A percentile compares a stretch with the other conserved stretches of the same genome.
phyloP scores from a whole-genome alignment of 2,888 invertebrate species.

The Caenorhabditis sp. region DNA sequence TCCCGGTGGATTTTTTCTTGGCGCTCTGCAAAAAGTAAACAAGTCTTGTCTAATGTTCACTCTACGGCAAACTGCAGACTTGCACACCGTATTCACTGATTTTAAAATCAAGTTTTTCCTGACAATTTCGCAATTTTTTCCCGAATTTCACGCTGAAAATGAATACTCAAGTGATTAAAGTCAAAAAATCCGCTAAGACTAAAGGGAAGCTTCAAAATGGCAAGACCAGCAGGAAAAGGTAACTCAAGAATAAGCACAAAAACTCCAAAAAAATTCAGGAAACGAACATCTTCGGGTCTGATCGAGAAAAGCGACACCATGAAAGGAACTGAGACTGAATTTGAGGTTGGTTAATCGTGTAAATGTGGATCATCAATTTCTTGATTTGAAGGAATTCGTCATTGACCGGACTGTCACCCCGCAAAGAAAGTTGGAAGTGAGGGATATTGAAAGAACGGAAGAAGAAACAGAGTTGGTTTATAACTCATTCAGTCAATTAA shows the following conservation, averaged over 20 bases:
- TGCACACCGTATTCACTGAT: conserved; percentile 28
- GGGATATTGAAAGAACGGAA: conserved; percentile 25
- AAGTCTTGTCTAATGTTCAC: conserved; percentile 23
- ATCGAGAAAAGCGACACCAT: conserved; percentile 40
- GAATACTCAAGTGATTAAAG: conserved; percentile 39
- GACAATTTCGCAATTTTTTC: conserved; percentile 7
- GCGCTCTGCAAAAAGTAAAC: conserved; percentile 30
- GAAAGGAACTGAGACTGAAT: conserved; percentile 68
- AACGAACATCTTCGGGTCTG: conserved; percentile 39
- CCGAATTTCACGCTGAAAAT: conserved; percentile 21
- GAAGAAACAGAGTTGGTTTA: conserved; percentile 8
- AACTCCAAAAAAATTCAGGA: conserved; percentile 21
- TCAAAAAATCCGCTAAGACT: neutral
- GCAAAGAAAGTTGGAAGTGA: conserved; percentile 20
- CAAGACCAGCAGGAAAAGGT: neutral
- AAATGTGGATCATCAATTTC: neutral
- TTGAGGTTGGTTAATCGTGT: conserved; percentile 35
- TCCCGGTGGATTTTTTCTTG: neutral
- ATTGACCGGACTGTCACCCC: conserved; percentile 65
- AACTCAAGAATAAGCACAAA: neutral
- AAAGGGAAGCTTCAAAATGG: neutral
- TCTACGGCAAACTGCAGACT: conserved; percentile 26
- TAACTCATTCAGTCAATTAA: neutral
- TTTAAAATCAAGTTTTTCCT: neutral
- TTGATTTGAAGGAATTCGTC: conserved; percentile 50